Evolutionary conservation across 2,797 vertebrate species (phyloP), one percentile per base, ranked within the genome.

Genomic region (Myripristis murdjan): DNA sequence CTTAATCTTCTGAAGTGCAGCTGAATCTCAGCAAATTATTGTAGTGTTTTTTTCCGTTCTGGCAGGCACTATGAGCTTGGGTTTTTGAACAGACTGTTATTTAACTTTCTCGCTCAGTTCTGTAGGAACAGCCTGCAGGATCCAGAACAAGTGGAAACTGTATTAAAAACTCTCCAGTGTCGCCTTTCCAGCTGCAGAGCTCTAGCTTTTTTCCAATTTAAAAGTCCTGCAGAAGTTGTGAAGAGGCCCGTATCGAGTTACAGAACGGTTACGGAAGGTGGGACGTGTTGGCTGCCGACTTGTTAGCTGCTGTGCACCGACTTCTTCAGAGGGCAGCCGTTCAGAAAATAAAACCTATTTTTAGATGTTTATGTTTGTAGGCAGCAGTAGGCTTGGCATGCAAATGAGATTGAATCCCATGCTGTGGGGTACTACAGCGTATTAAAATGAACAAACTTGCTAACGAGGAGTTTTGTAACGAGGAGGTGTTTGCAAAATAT

Each of bases 401-500:
- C 60, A 64, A 60, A 31, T 62, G 75, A 73, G 57, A 74, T 35
- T 18, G 8, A 54, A 28, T 43, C 64, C 60, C 1, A 1, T 16
- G 1, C 61, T 47, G 53, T 5, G 60, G 59, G 31, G 47, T 35
- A 59, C 44, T 71, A 35, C 48, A 6, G 52, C 16, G 3, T 57
- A 48, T 76, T 82, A 23, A 59, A 70, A 79, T 79, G 1, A 74
- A 35, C 52, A 64, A 73, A 64, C 70, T 52, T 75, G 63, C 62
- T 77, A 80, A 79, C 0, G 28, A 79, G 69, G 26, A 53, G 58
- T 51, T 79, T 78, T 83, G 66, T 58, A 23, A 37, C 41, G 54
- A 37, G 53, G 63, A 72, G 65, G 75, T 64, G 68, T 83, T 71
- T 73, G 56, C 52, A 37, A 74, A 80, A 76, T 68, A 61, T 71